These are phyloP conservation scores for Hyles lineata DNA, from an alignment of 2,888 invertebrate genomes.

Conservation along the genomic window DNA sequence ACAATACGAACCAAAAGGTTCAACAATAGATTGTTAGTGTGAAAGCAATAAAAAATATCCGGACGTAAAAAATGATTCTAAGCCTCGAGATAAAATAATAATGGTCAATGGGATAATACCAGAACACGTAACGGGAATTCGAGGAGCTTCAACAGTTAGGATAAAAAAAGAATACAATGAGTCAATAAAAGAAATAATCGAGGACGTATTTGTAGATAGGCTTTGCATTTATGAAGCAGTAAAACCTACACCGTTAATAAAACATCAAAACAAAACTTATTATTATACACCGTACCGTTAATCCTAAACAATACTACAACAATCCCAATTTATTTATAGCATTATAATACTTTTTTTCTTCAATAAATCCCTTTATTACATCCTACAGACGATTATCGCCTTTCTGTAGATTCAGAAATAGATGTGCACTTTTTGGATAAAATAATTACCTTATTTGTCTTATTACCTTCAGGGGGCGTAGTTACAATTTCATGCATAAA, in stretches of 20 bases:
- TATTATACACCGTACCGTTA: background rate
- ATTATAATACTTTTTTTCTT: no score
- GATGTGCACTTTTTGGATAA: no score
- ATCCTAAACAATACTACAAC: background rate
- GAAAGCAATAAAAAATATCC: constrained; percentile 10
- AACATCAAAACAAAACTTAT: background rate
- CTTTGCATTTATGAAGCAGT: background rate
- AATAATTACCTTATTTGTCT: no score
- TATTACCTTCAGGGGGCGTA: no score
- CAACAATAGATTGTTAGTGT: constrained; percentile 8
- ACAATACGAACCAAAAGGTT: background rate
- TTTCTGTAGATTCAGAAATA: no score
- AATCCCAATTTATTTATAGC: no score
- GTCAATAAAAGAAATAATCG: background rate
- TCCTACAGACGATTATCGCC: no score
- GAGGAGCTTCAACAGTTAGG: background rate
- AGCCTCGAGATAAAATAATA: background rate
- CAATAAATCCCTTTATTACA: no score
- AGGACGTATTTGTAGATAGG: background rate
- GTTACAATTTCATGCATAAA: background rate
- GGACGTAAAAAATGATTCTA: background rate
- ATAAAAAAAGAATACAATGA: background rate
- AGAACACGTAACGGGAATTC: constrained; percentile 3
- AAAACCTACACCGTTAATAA: constrained; percentile 5
- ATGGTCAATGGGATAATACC: constrained; percentile 15